A percentile compares a stretch with the other conserved stretches of the same genome.
Evolutionary conservation across 2,113 vertebrate species (phyloP).

Genomic region (cattle (Bos taurus)): ARS-UCD2.0 NC_037347.1:39292501-39293000

Average conservation of each 20-base stretch:
- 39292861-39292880: not conserved
- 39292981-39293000: too few relatives aligned
- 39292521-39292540: not conserved
- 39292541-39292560: not conserved
- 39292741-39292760: not conserved
- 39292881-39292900: too few relatives aligned
- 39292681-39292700: not conserved
- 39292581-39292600: not conserved
- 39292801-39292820: not conserved
- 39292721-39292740: not conserved
- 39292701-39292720: not conserved
- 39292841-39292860: not conserved
- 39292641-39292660: not conserved
- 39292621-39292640: not conserved
- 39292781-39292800: accelerated
- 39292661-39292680: not conserved
- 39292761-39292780: not conserved
- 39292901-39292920: too few relatives aligned
- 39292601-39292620: not conserved
- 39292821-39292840: not conserved
- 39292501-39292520: not conserved
- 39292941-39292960: too few relatives aligned
- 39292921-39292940: too few relatives aligned
- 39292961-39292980: too few relatives aligned
- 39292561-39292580: not conserved